Percentiles rank a stretch among this genome's conserved stretches.
Conservation (phyloP, 2,888 invertebrate species). For the Patella depressa region DNA sequence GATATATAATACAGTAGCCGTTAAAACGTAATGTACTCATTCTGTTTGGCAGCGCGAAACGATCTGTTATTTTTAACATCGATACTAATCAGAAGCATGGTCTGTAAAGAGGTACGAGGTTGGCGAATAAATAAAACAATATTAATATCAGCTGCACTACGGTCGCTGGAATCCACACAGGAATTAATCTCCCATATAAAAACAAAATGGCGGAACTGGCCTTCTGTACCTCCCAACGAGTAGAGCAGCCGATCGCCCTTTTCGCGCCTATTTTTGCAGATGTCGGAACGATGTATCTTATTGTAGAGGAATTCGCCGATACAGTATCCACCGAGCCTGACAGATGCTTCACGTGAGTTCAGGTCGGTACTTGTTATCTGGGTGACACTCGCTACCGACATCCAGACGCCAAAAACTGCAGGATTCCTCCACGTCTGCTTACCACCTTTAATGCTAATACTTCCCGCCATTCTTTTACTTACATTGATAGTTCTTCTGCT, state of each 20-base stretch:
- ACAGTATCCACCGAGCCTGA: not conserved
- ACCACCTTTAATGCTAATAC: not conserved
- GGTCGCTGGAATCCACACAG: conserved; percentile 3
- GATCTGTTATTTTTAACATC: not conserved
- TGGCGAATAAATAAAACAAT: conserved; percentile 9
- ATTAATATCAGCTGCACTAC: not conserved
- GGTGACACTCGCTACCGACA: conserved; percentile 4
- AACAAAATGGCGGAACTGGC: conserved; percentile 2
- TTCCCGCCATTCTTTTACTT: conserved; percentile 11
- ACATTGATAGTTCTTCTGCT: conserved; percentile 4
- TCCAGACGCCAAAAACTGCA: conserved; percentile 4
- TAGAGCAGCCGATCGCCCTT: conserved; percentile 2
- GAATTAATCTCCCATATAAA: conserved; percentile 7
- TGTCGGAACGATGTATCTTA: conserved; percentile 5
- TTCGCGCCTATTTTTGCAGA: conserved; percentile 9
- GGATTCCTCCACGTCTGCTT: conserved; percentile 5
- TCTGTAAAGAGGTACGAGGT: not conserved
- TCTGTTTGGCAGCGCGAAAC: not conserved
- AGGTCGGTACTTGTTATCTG: not conserved
- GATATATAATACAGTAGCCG: too few relatives aligned
- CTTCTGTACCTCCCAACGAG: conserved; percentile 7
- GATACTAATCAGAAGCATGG: not conserved
- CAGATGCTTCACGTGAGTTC: conserved; percentile 1
- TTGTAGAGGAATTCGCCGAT: conserved; percentile 3
- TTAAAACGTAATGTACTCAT: too few relatives aligned